A percentile compares a stretch with the other conserved stretches of the same genome.
phyloP scores from a whole-genome alignment of 2,113 vertebrate genomes.

The Dermatemys mawii region DNA sequence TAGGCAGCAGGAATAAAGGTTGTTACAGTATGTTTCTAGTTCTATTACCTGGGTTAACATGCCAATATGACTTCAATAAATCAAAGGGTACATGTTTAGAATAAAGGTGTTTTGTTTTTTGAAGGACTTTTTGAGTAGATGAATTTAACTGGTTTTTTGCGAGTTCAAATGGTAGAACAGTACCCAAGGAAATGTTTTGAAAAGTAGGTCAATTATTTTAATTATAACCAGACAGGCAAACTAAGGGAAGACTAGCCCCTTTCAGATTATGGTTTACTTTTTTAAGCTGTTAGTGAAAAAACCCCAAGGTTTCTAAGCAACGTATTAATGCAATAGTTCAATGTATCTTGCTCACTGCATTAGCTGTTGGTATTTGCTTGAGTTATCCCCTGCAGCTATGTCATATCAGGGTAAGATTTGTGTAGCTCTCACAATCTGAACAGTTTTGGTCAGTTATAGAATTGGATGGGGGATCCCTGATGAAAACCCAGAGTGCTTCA shows the following conservation, averaged over 20 bases:
- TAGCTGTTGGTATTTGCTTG: neutral
- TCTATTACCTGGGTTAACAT: neutral
- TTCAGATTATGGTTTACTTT: neutral
- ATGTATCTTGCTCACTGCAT: neutral
- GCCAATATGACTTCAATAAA: neutral
- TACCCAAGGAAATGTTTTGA: neutral
- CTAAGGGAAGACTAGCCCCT: neutral
- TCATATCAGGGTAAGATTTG: neutral
- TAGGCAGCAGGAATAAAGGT: neutral
- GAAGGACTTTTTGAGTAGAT: neutral
- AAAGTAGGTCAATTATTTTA: neutral
- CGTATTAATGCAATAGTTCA: neutral
- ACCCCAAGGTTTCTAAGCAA: neutral
- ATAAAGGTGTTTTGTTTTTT: neutral
- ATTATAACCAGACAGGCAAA: neutral
- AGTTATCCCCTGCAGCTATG: neutral
- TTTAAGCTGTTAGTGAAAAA: neutral
- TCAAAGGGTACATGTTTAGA: neutral
- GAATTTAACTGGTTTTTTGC: neutral
- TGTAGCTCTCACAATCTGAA: neutral
- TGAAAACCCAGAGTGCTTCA: neutral
- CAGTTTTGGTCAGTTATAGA: neutral
- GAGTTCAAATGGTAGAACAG: neutral
- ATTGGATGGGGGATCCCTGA: rapidly evolving
- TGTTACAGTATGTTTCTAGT: neutral